phyloP scores from a whole-genome alignment of 2,113 vertebrate species.

The Peromyscus californicus region DNA sequence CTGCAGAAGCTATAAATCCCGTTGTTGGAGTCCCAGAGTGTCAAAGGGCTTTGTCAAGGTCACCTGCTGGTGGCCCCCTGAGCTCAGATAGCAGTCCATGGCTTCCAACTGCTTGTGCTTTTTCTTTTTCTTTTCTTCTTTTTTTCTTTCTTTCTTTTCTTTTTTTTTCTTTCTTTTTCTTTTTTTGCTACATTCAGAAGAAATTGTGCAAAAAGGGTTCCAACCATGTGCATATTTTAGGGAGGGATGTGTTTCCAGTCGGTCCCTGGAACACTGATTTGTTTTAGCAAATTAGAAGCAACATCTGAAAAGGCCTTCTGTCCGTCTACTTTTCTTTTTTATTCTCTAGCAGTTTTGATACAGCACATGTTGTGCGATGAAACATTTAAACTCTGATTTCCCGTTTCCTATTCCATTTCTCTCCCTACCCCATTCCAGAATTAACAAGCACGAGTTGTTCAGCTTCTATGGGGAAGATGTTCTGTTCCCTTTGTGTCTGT shows the following conservation, averaged over 20 bases:
- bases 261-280: not conserved
- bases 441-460: not conserved
- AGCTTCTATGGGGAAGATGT: not conserved
- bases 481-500: not conserved
- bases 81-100: not conserved
- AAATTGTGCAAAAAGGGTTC: not conserved
- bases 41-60: not conserved
- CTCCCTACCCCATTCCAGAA: not conserved
- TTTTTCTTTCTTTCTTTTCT: no score
- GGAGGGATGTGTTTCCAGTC: not conserved
- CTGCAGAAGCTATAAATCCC: not conserved
- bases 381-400: not conserved
- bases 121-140: no score
- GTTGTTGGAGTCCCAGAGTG: not conserved
- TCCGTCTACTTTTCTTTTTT: not conserved
- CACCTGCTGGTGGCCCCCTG: not conserved
- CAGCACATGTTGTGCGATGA: not conserved
- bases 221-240: not conserved
- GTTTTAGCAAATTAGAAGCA: conserved; percentile 39
- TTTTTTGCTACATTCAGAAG: not conserved
- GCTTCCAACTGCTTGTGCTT: not conserved
- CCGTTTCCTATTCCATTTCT: not conserved
- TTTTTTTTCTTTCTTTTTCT: no score
- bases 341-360: not conserved
- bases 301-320: conserved; percentile 27